Percentiles rank a stretch among this genome's conserved stretches.
Evolutionary conservation across 64 coral and sea anemone genomes (phyloP).

Genomic region (Montipora efflorescens): DNA sequence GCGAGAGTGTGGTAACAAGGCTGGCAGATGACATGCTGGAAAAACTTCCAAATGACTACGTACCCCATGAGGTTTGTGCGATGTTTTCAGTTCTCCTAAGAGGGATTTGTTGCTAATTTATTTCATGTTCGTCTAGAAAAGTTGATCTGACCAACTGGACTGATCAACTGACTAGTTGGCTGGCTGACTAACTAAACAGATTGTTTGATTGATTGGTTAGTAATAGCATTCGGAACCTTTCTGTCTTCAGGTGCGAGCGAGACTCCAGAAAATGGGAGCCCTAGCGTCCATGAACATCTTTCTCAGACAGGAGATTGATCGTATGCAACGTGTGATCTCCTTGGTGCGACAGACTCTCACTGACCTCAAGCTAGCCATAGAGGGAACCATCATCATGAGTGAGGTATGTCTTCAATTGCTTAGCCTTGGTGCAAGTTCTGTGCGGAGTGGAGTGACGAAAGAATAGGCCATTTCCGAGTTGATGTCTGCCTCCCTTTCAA

Average conservation of each 20-base stretch:
- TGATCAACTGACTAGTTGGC: background rate
- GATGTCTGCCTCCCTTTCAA: no score
- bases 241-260: constrained; percentile 72
- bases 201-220: background rate
- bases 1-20: constrained; percentile 92
- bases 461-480: background rate
- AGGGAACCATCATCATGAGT: constrained; percentile 99
- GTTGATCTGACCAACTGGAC: no score
- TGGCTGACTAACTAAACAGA: background rate
- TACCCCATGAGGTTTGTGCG: constrained; percentile 88
- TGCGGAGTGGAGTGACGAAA: background rate
- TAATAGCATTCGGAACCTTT: background rate
- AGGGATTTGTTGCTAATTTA: background rate
- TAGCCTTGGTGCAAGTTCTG: background rate
- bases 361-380: constrained; percentile 95
- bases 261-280: constrained; percentile 97
- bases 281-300: constrained; percentile 99
- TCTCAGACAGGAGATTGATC: constrained; percentile 95
- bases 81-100: background rate
- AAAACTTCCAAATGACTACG: constrained; percentile 96
- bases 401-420: constrained; percentile 56
- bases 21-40: constrained; percentile 96
- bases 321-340: constrained; percentile 97
- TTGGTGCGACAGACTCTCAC: constrained; percentile 87
- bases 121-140: no score